Evolutionary conservation across 2,888 invertebrate species (phyloP), one percentile per base, ranked within the genome.

Genomic region (Pyrocoelia pectoralis): DNA sequence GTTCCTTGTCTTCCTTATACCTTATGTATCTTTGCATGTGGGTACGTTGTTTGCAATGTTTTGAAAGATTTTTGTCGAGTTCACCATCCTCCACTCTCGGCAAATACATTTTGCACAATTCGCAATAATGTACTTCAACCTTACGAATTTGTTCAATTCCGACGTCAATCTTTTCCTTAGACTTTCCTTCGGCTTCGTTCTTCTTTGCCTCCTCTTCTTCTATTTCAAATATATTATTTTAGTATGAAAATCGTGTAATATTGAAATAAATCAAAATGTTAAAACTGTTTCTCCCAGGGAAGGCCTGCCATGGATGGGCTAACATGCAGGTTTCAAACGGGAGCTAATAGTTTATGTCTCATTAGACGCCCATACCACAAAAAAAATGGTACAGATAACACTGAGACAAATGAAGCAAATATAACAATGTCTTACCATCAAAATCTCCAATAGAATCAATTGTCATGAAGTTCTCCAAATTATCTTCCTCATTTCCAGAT

Each of bases 381-480:
- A 65, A 59, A n/a, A 19, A 64, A 57, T 67, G 68, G 46, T 63
- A 64, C 56, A 65, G 66, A 71, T 56, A 73, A 73, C 72, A 73
- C 71, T 49, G 64, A 67, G 73, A 72, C 73, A 46, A 46, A 43
- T 43, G 10, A 46, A 24, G 6, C 24, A 5, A 24, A 6, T 24
- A 6, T 24, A 24, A 24, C 4, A 24, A 6, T 24, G 3, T 74
- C 79, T 82, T 82, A 88, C 89, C 91, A 81, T 93, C 93, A 17
- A 91, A 91, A 80, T 93, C 93, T 5, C 94, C 94, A 24, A 94
- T 92, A 1, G 94, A 93, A 80, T 94, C 94, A n/a, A 94, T 86
- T 0, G 94, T 93, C 85, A 93, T 91, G 76, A 93, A 94, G 76
- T 93, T 92, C 70, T 93, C 93, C 68, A 94, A 83, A 81, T 92